A percentile compares a stretch with the other conserved stretches of the same genome.
These are phyloP conservation scores for Cyrtorhinus lividipennis DNA, from an alignment of 1,140 invertebrate species.

Conservation along the genomic window DNA sequence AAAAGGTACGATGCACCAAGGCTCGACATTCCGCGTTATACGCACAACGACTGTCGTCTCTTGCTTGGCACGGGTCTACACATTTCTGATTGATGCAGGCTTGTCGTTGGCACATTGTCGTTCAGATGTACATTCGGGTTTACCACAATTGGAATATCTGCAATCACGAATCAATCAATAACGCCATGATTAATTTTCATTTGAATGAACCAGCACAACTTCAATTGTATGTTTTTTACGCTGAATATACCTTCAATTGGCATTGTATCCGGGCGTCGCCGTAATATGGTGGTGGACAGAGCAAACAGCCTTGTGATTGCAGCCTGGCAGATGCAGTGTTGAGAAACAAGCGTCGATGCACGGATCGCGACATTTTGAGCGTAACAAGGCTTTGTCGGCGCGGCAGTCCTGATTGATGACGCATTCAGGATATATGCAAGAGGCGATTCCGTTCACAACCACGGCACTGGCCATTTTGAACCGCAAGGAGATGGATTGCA, in stretches of 20 bases:
- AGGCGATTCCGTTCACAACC: constrained; percentile 49
- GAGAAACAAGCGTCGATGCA: constrained; percentile 65
- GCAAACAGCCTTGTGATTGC: constrained; percentile 68
- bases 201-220: background rate
- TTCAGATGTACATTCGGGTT: constrained; percentile 63
- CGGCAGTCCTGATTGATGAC: constrained; percentile 70
- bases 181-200: background rate
- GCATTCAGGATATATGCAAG: constrained; percentile 72
- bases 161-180: background rate
- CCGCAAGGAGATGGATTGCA: constrained; percentile 69
- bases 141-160: constrained; percentile 20
- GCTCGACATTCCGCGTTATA: constrained; percentile 66
- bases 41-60: constrained; percentile 49
- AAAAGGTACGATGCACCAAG: constrained; percentile 64
- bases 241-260: constrained; percentile 25
- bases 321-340: constrained; percentile 68
- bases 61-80: constrained; percentile 21
- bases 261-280: constrained; percentile 69
- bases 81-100: constrained; percentile 57
- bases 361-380: constrained; percentile 65
- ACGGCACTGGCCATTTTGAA: constrained; percentile 60
- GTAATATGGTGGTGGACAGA: constrained; percentile 61
- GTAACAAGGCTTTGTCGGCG: constrained; percentile 60
- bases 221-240: too few species aligned
- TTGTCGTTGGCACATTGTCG: constrained; percentile 65